Evolutionary conservation across 2,113 vertebrate species (phyloP).

Genomic region (Excalfactoria chinensis): DNA sequence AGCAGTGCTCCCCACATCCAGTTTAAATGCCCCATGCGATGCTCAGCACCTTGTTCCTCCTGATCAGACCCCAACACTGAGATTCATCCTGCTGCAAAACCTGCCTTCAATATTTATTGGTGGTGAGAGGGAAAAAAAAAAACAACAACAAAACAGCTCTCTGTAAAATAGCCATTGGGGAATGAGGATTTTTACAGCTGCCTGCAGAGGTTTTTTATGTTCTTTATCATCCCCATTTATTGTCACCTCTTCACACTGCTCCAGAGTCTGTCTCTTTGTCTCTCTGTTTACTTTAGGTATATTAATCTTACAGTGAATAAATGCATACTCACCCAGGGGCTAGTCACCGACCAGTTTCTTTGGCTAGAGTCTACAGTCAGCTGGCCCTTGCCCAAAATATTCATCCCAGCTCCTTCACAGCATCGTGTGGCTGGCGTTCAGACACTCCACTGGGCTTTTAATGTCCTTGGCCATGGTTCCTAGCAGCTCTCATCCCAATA

Average conservation of each 20-base stretch:
- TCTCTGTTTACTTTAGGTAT: constrained; percentile 21
- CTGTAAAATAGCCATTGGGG: constrained; percentile 10
- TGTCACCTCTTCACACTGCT: not conserved
- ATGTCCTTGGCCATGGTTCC: not conserved
- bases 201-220: not conserved
- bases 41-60: not conserved
- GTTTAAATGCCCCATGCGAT: rapidly evolving
- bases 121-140: constrained; percentile 9
- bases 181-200: constrained; percentile 14
- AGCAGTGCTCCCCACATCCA: not conserved
- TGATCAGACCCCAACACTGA: not conserved
- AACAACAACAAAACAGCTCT: not conserved
- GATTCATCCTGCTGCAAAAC: not conserved
- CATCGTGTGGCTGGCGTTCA: not conserved
- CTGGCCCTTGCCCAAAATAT: constrained; percentile 12
- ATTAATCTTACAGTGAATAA: constrained; percentile 4
- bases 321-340: not conserved
- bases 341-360: not conserved
- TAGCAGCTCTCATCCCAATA: constrained; percentile 33
- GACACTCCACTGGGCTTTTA: not conserved
- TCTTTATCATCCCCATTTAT: constrained; percentile 16
- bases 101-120: not conserved
- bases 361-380: not conserved
- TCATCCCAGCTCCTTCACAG: not conserved
- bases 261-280: not conserved